phyloP scores from a whole-genome alignment of 2,888 invertebrate genomes.

The Antitype chi region DNA sequence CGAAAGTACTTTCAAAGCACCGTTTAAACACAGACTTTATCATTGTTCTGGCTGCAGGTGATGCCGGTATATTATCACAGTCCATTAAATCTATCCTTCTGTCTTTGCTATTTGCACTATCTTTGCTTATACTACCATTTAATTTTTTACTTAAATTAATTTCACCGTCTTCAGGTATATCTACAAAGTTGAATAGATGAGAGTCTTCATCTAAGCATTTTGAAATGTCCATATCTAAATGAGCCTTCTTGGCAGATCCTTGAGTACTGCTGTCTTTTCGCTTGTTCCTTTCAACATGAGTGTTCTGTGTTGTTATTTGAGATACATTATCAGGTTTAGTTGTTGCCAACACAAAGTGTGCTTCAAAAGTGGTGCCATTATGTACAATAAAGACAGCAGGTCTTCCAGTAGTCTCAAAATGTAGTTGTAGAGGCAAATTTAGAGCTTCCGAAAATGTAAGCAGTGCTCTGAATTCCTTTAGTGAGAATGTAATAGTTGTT shows the following conservation, averaged over 20 bases:
- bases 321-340: conserved; percentile 90
- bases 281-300: conserved; percentile 78
- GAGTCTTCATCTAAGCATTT: conserved; percentile 88
- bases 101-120: conserved; percentile 37
- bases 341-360: conserved; percentile 95
- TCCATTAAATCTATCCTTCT: conserved; percentile 72
- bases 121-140: conserved; percentile 66
- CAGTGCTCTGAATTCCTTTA: conserved; percentile 96
- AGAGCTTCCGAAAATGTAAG: conserved; percentile 95
- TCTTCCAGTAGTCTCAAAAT: conserved; percentile 95
- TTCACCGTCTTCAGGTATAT: conserved; percentile 80
- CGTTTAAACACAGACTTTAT: conserved; percentile 93
- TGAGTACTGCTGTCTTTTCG: conserved; percentile 74
- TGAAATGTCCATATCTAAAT: conserved; percentile 81
- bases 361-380: conserved; percentile 94
- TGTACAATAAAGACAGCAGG: conserved; percentile 94
- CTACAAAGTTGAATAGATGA: conserved; percentile 87
- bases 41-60: conserved; percentile 91
- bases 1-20: conserved; percentile 94
- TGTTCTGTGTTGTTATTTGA: conserved; percentile 83
- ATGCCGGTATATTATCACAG: conserved; percentile 90
- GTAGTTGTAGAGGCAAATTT: conserved; percentile 92
- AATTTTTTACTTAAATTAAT: conserved; percentile 56
- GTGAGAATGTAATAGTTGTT: conserved; percentile 95
- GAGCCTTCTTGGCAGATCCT: conserved; percentile 79